These are phyloP conservation scores for Crematogaster levior DNA, from an alignment of 2,888 invertebrate species.

Conservation along the genomic window DNA sequence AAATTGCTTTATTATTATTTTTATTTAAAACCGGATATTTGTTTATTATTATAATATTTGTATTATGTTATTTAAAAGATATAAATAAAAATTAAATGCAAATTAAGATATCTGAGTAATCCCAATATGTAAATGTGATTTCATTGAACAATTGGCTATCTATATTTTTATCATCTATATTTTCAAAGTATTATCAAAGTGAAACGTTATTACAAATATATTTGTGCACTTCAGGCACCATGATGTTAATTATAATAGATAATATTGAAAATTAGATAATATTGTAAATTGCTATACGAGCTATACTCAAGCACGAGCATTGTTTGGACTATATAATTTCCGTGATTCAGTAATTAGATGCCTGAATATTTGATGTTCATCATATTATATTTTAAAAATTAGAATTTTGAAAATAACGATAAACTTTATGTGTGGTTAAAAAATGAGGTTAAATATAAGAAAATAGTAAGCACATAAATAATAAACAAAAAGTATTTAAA, in stretches of 20 bases:
- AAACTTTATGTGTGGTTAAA: background rate
- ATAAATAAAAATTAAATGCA: background rate
- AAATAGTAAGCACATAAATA: background rate
- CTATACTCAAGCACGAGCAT: background rate
- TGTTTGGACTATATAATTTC: background rate
- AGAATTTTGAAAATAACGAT: background rate
- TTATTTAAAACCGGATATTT: background rate
- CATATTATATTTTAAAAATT: background rate
- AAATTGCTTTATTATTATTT: background rate
- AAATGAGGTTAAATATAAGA: background rate
- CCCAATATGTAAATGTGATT: background rate
- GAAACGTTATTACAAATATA: slow-evolving; percentile 4
- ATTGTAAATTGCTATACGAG: background rate
- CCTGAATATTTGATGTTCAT: background rate
- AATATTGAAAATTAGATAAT: too few relatives aligned
- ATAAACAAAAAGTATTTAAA: background rate
- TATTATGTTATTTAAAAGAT: slow-evolving; percentile 9
- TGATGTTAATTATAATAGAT: too few relatives aligned
- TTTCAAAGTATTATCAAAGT: background rate
- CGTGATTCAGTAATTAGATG: background rate
- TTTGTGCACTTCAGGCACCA: background rate
- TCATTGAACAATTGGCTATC: too few relatives aligned
- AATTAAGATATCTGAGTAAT: background rate
- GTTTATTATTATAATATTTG: too few relatives aligned
- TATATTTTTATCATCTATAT: background rate